Evolutionary conservation across 2,888 invertebrate species (phyloP), one percentile per base, ranked within the genome.

Genomic region (Scaptomyza caliginosa): DNA sequence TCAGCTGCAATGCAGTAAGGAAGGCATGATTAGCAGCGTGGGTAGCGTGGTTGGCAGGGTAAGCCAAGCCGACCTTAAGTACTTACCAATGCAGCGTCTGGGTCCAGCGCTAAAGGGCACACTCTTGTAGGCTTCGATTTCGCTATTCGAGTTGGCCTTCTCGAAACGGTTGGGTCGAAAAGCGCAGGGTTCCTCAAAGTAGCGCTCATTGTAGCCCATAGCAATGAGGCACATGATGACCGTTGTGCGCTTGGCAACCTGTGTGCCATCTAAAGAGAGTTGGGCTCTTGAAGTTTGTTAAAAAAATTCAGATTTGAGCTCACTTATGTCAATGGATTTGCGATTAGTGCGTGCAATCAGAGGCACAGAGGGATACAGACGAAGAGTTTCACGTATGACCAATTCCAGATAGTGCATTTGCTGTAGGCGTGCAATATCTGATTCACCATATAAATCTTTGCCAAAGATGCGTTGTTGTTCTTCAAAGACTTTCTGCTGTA

Each of bases 81-180:
- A 32, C 66, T 32, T 51, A 86, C 85, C 85, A 42, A 86, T 79
- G 77, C 94, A 94, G 71, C 93, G 93, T 55, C 94, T 92, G 0
- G 93, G 93, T 0, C 94, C 94, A 24, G 94, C 94, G 74, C 94
- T 94, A 66, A 94, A 94, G 0, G 93, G 92, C 8, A 94, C 89
- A 90, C 92, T 94, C 30, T 91, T 91, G 68, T 92, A 93, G 0
- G 92, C 92, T 66, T 92, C 78, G 16, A 89, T 65, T 19, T 69
- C 84, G 2, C 40, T 60, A 4, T 63, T 57, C 2, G 32, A n/a
- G 11, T 57, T 64, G 4, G 38, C 30, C 2, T 51, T 21, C 23
- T 87, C 78, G 26, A 86, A 90, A 6, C 88, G 74, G 19, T 93
- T 93, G 0, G 94, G 94, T 6, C 81, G 65, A 48, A 90, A 89